phyloP scores from a whole-genome alignment of 2,888 invertebrate genomes.

The Chloroclysta siterata region DNA sequence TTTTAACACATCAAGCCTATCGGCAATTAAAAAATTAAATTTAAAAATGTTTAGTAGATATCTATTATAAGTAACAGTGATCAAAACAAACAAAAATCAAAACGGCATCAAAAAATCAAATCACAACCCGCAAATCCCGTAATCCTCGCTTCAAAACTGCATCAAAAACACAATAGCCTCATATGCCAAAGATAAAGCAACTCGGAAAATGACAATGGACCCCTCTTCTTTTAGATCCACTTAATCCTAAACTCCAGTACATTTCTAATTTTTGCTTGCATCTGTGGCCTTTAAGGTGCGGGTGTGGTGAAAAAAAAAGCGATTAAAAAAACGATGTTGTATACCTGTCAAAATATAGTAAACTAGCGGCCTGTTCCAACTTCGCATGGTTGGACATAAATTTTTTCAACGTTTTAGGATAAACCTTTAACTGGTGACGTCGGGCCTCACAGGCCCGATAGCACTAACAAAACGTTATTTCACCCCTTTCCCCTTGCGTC shows the following conservation, averaged over 20 bases:
- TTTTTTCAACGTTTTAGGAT: too few relatives aligned
- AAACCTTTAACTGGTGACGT: too few relatives aligned
- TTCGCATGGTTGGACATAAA: too few relatives aligned
- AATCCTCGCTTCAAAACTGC: conserved; percentile 33
- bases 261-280: conserved; percentile 47
- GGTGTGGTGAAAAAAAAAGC: conserved; percentile 4
- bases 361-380: too few relatives aligned
- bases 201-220: conserved; percentile 40
- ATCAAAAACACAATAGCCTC: conserved; percentile 38
- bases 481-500: too few relatives aligned
- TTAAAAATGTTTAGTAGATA: too few relatives aligned
- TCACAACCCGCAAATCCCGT: conserved; percentile 26
- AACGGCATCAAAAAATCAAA: conserved; percentile 33
- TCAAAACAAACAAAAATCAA: conserved; percentile 31
- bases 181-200: conserved; percentile 38
- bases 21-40: too few relatives aligned
- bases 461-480: too few relatives aligned
- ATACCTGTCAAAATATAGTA: too few relatives aligned
- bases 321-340: background rate
- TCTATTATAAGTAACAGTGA: too few relatives aligned
- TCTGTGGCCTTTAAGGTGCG: conserved; percentile 42
- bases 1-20: too few relatives aligned
- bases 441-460: too few relatives aligned
- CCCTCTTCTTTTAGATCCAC: conserved; percentile 41
- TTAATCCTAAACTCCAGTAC: conserved; percentile 43